phyloP scores from a whole-genome alignment of 2,797 vertebrate genomes.

The Malacoraja senta region DNA sequence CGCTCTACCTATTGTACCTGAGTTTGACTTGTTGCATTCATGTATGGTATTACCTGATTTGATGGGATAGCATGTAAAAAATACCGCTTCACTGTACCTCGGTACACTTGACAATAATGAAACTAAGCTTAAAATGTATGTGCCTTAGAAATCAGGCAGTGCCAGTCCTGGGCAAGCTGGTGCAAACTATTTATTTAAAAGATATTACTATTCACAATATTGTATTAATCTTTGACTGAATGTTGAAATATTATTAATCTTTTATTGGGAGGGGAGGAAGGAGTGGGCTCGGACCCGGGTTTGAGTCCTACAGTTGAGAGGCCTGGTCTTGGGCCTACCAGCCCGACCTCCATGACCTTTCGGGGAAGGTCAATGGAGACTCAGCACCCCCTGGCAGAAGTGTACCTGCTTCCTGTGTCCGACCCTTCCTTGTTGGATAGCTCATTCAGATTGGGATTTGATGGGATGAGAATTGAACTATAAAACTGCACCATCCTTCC shows the following conservation, averaged over 20 bases:
- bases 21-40: too few species aligned
- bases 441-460: too few species aligned
- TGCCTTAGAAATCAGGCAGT: neutral
- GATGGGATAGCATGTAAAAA: too few species aligned
- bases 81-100: too few species aligned
- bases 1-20: too few species aligned
- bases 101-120: too few species aligned
- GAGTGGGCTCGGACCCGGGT: neutral
- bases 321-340: neutral
- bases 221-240: neutral
- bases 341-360: neutral
- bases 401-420: too few species aligned
- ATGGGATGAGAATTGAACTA: neutral
- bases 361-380: neutral
- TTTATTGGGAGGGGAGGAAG: neutral
- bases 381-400: too few species aligned
- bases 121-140: too few species aligned
- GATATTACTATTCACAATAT: neutral
- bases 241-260: neutral
- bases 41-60: too few species aligned
- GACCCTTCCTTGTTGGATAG: neutral
- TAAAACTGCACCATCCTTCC: neutral
- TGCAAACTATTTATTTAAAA: too few species aligned
- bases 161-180: neutral
- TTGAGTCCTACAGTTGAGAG: neutral